phyloP scores from a whole-genome alignment of 2,797 vertebrate species.

The Adelosebastes latens region DNA sequence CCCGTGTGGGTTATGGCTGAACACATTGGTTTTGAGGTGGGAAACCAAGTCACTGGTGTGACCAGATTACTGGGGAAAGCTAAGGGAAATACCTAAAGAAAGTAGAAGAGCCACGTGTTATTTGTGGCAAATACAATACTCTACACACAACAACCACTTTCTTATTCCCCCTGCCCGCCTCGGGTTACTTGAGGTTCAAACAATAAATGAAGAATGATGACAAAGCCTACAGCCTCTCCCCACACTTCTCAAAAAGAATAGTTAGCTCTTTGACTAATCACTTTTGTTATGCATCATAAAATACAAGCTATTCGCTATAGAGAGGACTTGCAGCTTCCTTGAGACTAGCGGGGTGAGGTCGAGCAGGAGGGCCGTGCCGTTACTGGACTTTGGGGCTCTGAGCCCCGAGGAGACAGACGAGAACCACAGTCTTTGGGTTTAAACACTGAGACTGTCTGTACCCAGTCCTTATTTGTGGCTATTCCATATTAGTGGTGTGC shows the following conservation, averaged over 20 bases:
- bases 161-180: neutral
- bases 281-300: conserved; percentile 45
- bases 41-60: conserved; percentile 9
- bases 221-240: conserved; percentile 16
- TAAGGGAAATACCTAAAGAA: conserved; percentile 36
- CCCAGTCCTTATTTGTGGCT: conserved; percentile 33
- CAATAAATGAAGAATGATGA: conserved; percentile 30
- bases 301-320: conserved; percentile 11
- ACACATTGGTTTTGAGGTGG: conserved; percentile 23
- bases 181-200: conserved; percentile 41
- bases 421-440: conserved; percentile 34
- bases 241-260: conserved; percentile 41
- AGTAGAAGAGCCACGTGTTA: conserved; percentile 8
- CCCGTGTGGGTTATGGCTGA: conserved; percentile 14
- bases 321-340: conserved; percentile 9
- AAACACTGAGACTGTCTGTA: conserved; percentile 25
- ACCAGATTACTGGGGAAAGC: neutral
- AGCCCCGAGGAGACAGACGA: conserved; percentile 27
- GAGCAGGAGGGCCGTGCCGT: neutral
- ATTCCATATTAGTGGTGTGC: conserved; percentile 29
- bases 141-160: conserved; percentile 16
- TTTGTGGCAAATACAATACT: conserved; percentile 30
- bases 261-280: conserved; percentile 52
- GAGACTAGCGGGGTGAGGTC: neutral
- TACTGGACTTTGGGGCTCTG: conserved; percentile 6